Evolutionary conservation across 1,140 invertebrate genomes (phyloP), one percentile per base, ranked within the genome.

Genomic region (Leucophenga varia): DNA sequence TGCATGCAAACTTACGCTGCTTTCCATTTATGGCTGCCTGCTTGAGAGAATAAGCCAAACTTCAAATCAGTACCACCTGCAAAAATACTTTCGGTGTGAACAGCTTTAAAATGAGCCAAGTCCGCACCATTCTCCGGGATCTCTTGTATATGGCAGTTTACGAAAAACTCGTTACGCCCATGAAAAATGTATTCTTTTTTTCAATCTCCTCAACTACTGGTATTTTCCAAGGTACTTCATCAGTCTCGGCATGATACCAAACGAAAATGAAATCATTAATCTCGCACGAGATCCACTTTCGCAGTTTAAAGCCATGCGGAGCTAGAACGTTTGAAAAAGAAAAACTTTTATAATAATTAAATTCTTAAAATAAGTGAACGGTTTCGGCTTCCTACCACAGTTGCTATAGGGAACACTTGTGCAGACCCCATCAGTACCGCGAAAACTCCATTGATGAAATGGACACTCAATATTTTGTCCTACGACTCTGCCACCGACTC

Each of bases 51-150:
- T 5, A 21, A 14, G 30, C 35, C 51, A 14, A 44, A 30, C 8
- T 43, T 55, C 2, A 36, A 14, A 12, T 80, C 75, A 1, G 79
- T 70, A 20, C 84, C 81, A 18, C 86, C 81, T 28, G 80, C 57
- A 28, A 90, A 56, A 57, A 87, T 71, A 22, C 79, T 64, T 14
- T 82, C 75, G 18, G 80, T 81, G 56, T 95, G 92, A 0, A 95
- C 80, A 0, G 85, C 81, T 40, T 80, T 81, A 9, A 96, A 77
- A 69, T 95, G 93, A 0, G 86, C 85, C 2, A 87, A 77, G 68
- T 96, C 93, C 0, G 91, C 89, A 0, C 91, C 93, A 60, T 96
- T 96, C 75, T 95, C 92, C 1, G 92, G 91, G 34, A 95, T 90
- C 64, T 95, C 93, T 87, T 95, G 85, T 55, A 88, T 84, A 56